These are phyloP conservation scores for Drosophila silvestris DNA, from an alignment of 2,888 invertebrate species.

Conservation along the genomic window DNA sequence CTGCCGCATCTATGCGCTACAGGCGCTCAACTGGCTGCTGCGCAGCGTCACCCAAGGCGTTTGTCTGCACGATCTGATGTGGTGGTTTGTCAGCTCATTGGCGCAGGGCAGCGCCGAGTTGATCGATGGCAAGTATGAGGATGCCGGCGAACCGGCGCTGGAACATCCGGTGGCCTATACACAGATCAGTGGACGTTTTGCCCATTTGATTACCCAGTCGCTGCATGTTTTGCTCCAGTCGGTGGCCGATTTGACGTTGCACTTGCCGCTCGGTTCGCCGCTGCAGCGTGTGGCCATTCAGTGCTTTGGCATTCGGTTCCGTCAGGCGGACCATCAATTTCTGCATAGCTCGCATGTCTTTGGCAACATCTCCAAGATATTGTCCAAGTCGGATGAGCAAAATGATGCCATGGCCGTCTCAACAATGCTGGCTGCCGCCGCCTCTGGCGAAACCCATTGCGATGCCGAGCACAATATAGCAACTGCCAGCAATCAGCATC, in stretches of 20 bases:
- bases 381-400: conserved; percentile 95
- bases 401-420: conserved; percentile 85
- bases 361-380: conserved; percentile 97
- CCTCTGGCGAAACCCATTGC: conserved; percentile 68
- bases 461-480: conserved; percentile 81
- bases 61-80: conserved; percentile 96
- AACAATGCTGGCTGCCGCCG: conserved; percentile 64
- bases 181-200: conserved; percentile 90
- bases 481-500: conserved; percentile 25
- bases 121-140: conserved; percentile 76
- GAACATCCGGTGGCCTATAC: conserved; percentile 94
- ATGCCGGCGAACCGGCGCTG: conserved; percentile 78
- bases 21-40: conserved; percentile 97
- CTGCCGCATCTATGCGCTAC: conserved; percentile 94
- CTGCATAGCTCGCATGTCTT: conserved; percentile 96
- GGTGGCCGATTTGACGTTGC: conserved; percentile 95
- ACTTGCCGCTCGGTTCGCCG: conserved; percentile 94
- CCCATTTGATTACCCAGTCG: conserved; percentile 89
- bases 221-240: conserved; percentile 96
- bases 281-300: conserved; percentile 96
- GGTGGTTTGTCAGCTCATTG: conserved; percentile 97
- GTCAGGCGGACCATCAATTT: conserved; percentile 95
- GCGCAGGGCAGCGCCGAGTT: conserved; percentile 87
- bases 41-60: conserved; percentile 95
- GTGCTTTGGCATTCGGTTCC: conserved; percentile 96